These are phyloP conservation scores for Nephotettix cincticeps DNA, from an alignment of 1,140 invertebrate genomes.

Conservation along the genomic window DNA sequence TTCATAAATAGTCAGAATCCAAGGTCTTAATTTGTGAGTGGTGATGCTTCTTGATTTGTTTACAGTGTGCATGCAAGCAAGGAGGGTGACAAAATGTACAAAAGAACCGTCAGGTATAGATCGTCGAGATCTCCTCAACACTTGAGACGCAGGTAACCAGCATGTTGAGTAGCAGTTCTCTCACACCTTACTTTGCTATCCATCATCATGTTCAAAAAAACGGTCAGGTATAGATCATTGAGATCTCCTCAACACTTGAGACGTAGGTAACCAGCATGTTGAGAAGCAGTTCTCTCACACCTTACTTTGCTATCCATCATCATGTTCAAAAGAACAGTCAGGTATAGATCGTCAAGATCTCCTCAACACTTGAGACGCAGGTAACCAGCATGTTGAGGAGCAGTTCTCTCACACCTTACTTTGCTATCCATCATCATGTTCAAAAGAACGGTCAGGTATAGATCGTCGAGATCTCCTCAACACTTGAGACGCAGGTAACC, in stretches of 20 bases:
- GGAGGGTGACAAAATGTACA: conserved; percentile 4
- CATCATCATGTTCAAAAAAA: conserved; percentile 8
- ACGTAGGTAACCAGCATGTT: conserved; percentile 16
- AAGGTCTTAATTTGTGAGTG: too few species aligned
- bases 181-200: too few species aligned
- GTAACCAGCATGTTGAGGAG: too few species aligned
- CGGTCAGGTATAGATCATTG: conserved; percentile 19
- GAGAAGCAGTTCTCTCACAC: too few species aligned
- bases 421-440: too few species aligned
- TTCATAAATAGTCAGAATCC: too few species aligned
- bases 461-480: conserved; percentile 9
- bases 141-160: conserved; percentile 1
- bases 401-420: too few species aligned
- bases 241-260: background rate
- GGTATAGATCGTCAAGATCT: conserved; percentile 17
- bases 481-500: background rate
- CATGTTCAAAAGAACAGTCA: conserved; percentile 21
- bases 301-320: too few species aligned
- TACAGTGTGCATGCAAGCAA: conserved; percentile 1
- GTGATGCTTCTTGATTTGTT: background rate
- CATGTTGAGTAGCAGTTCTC: too few species aligned
- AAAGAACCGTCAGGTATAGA: conserved; percentile 24
- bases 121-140: conserved; percentile 3
- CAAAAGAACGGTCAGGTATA: conserved; percentile 26
- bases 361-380: background rate